phyloP scores from a whole-genome alignment of 2,888 invertebrate genomes.

The Macrostomum cliftonense region DNA sequence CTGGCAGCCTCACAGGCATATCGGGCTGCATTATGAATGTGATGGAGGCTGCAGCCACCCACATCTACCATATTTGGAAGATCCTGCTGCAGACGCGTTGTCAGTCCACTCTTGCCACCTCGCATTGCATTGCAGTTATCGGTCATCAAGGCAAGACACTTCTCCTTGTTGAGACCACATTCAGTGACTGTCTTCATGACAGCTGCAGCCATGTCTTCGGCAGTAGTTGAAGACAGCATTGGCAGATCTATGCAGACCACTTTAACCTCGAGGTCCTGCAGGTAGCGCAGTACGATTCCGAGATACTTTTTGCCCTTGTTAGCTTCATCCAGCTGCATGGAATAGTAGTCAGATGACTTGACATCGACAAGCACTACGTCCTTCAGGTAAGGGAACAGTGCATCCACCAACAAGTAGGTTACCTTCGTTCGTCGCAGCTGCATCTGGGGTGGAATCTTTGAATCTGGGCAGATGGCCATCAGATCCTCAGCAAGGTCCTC shows the following conservation, averaged over 20 bases:
- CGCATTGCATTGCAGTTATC: constrained; percentile 4
- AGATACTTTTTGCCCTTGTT: constrained; percentile 1
- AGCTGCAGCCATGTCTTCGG: not conserved
- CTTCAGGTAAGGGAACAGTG: constrained; percentile 2
- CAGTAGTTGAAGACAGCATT: constrained; percentile 1
- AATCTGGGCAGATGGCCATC: not conserved
- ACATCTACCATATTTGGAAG: constrained; percentile 4
- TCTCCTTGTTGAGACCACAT: not conserved
- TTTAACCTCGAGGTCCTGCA: not conserved
- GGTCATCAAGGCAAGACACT: constrained; percentile 3
- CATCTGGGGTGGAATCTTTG: not conserved
- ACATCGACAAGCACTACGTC: constrained; percentile 1
- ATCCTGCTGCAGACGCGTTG: not conserved
- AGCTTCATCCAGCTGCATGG: constrained; percentile 3
- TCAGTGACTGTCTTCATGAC: constrained; percentile 1
- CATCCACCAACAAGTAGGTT: not conserved
- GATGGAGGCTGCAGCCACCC: constrained; percentile 5
- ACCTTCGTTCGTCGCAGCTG: constrained; percentile 1
- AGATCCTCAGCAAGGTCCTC: constrained; percentile 3
- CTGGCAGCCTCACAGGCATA: not conserved
- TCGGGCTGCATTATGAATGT: constrained; percentile 6
- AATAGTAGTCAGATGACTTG: constrained; percentile 1
- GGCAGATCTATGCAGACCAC: constrained; percentile 4
- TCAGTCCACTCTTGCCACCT: not conserved
- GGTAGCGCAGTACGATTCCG: constrained; percentile 1